A percentile compares a stretch with the other conserved stretches of the same genome.
Conservation (phyloP, 2,113 vertebrate species). For the Fregata magnificens region DNA sequence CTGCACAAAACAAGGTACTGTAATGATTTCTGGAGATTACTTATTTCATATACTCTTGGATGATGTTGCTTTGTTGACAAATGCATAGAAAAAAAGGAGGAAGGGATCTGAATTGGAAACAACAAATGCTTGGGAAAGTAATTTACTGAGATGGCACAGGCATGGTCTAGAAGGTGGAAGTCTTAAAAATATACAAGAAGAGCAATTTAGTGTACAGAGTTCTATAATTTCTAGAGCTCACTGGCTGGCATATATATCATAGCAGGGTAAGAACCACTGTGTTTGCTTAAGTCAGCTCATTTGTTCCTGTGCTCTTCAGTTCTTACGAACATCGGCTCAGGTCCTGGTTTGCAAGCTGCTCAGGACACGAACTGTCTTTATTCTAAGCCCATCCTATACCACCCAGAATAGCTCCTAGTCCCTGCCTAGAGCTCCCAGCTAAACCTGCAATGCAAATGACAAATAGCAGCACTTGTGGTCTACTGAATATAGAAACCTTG, state of each 20-base stretch:
- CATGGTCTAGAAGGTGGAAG: neutral
- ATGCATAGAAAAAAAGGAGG: neutral
- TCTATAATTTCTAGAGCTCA: neutral
- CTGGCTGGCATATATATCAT: neutral
- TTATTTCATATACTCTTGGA: neutral
- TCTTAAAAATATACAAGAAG: neutral
- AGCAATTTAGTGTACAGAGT: neutral
- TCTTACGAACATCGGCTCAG: neutral
- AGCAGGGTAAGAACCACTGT: neutral
- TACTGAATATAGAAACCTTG: neutral
- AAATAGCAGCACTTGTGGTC: neutral
- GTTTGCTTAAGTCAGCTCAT: neutral
- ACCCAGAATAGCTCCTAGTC: neutral
- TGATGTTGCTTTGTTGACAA: neutral
- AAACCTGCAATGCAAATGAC: neutral
- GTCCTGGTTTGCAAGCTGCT: neutral
- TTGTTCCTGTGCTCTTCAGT: neutral
- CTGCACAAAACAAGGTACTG: constrained; percentile 33
- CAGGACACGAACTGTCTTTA: neutral
- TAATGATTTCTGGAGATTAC: neutral
- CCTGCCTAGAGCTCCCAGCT: neutral
- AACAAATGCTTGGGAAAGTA: neutral
- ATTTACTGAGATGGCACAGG: neutral
- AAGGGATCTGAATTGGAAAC: neutral
- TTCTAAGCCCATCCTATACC: neutral